Base-by-base conservation (phyloP, 2,113 vertebrate species). In the Garra rufa region DNA sequence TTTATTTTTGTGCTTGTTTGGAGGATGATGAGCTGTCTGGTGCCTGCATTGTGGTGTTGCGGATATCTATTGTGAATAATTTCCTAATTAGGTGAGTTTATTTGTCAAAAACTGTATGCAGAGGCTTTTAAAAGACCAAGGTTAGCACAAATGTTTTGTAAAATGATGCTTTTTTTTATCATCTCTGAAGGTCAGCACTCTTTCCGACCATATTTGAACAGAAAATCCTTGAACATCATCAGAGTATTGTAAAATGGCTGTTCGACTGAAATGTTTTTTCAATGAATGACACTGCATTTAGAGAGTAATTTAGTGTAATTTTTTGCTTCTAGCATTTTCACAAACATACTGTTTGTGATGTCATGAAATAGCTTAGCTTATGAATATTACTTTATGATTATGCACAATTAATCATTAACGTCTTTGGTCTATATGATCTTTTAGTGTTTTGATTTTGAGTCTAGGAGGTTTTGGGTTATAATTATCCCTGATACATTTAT, bases 41-140 rank as follows among this genome's bases (percentile, higher is more conserved):
- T 44, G 14, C 41, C n/a, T 24, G 21, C 69, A 13, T 41, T 11
- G 38, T 24, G 71, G 6, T 75, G 48, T 34, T 9, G 48, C 74
- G 65, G 41, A 77, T 57, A 43, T 77, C 41, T 71, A 1, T 67
- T 55, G 10, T 83, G 78, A 38, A 30, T 69, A 63, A n/a, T n/a
- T n/a, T n/a, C n/a, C n/a, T n/a, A 73, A 78, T 86, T 88, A 83
- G 75, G 61, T 57, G 57, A 63, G 34, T 88, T 70, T 14, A 34
- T 14, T 67, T 44, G 74, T 85, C 85, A 69, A 43, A 48, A 30
- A 67, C 63, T 14, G 50, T 61, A 46, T 83, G 76, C 69, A 50
- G 83, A 82, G 76, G 24, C 84, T 82, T 71, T 28, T 4, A 38
- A 19, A 38, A 30, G 52, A n/a, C 19, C 61, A 19, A 38, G 30